phyloP scores from a whole-genome alignment of 1,140 invertebrate species.

The Drosophila asahinai region DNA sequence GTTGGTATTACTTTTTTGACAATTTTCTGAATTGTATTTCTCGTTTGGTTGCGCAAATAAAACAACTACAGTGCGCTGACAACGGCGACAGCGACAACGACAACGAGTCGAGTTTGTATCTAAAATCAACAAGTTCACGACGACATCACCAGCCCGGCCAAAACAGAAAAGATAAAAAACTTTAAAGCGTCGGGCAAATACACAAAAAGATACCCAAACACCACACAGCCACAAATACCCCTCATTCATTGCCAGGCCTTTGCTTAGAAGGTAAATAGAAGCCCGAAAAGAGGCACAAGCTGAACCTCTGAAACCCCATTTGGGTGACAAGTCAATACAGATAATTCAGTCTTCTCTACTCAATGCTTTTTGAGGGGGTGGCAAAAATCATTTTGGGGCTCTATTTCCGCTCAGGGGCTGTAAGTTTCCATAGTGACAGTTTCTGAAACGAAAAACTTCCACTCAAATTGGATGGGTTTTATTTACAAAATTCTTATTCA shows the following conservation, averaged over 20 bases:
- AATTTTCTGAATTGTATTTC: conserved; percentile 65
- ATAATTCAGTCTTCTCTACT: conserved; percentile 16
- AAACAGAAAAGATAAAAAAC: conserved; percentile 69
- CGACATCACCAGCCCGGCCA: conserved; percentile 56
- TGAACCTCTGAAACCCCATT: conserved; percentile 40
- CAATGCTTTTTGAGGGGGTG: conserved; percentile 22
- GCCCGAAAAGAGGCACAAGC: conserved; percentile 13
- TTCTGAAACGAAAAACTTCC: not conserved
- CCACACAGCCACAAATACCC: conserved; percentile 25
- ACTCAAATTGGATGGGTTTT: no score
- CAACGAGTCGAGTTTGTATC: conserved; percentile 64
- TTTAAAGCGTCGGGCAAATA: conserved; percentile 71
- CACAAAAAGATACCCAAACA: conserved; percentile 44
- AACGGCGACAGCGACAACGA: conserved; percentile 41
- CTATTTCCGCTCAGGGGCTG: not conserved
- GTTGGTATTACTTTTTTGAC: conserved; percentile 59
- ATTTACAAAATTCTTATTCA: no score
- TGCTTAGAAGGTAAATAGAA: conserved; percentile 70
- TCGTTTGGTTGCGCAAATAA: conserved; percentile 71
- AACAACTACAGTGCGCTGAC: conserved; percentile 45
- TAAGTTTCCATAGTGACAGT: conserved; percentile 19
- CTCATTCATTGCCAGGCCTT: conserved; percentile 70
- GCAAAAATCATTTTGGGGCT: conserved; percentile 18
- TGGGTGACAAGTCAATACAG: conserved; percentile 58
- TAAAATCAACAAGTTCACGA: conserved; percentile 82